Evolutionary conservation across 2,888 invertebrate species (phyloP).

Genomic region (Melanostoma scalare): DNA sequence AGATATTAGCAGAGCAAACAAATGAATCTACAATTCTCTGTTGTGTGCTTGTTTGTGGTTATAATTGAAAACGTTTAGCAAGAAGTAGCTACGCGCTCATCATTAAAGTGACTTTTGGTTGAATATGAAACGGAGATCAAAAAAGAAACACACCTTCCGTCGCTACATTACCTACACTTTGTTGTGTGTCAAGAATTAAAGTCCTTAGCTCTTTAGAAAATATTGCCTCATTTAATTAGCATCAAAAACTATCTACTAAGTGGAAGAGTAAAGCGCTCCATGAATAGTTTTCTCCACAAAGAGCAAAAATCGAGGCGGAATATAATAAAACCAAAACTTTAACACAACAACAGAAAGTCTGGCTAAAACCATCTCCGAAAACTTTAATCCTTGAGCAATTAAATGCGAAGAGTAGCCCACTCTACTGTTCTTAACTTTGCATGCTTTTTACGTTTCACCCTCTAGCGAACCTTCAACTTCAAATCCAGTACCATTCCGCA

Average conservation of each 20-base stretch:
- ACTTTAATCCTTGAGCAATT: slow-evolving; percentile 65
- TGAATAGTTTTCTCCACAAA: slow-evolving; percentile 44
- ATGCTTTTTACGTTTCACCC: slow-evolving; percentile 26
- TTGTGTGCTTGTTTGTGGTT: slow-evolving; percentile 15
- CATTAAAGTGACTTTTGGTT: background rate
- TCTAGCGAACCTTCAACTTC: slow-evolving; percentile 16
- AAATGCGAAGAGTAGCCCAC: slow-evolving; percentile 30
- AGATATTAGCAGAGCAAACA: slow-evolving; percentile 47
- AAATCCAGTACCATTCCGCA: background rate
- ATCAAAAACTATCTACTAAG: slow-evolving; percentile 45
- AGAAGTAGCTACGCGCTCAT: background rate
- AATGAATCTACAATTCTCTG: slow-evolving; percentile 17
- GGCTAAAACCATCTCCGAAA: slow-evolving; percentile 32
- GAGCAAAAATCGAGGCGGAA: slow-evolving; percentile 41
- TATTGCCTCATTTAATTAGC: slow-evolving; percentile 49
- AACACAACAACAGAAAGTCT: slow-evolving; percentile 2
- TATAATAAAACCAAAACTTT: slow-evolving; percentile 8
- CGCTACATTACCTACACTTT: no score
- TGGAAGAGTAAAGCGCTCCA: slow-evolving; percentile 40
- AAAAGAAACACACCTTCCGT: no score
- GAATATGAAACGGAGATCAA: no score
- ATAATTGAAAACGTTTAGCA: slow-evolving; percentile 36
- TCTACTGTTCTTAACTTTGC: slow-evolving; percentile 1
- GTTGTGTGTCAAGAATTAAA: no score
- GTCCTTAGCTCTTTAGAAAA: no score